Evolutionary conservation across 1,140 invertebrate genomes (phyloP).

Genomic region (Dreissena polymorpha): DNA sequence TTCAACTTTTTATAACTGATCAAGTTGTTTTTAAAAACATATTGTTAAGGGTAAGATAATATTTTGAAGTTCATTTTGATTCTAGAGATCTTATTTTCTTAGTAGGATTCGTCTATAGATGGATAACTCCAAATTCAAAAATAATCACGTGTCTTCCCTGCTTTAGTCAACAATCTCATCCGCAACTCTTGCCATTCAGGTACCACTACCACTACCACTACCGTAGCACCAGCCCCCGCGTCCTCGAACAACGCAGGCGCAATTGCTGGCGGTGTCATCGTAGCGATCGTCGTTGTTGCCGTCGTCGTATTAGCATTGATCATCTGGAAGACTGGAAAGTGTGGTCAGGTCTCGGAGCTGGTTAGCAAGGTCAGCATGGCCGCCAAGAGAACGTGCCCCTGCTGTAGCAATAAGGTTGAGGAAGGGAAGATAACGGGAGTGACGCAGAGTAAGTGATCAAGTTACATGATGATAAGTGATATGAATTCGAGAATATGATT

Average conservation of each 20-base stretch:
- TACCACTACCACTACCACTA: neutral
- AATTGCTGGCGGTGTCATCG: constrained; percentile 9
- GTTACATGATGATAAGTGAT: neutral
- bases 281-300: constrained; percentile 10
- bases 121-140: no score
- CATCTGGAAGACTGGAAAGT: constrained; percentile 11
- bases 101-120: no score
- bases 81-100: no score
- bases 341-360: neutral
- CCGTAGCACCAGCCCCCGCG: neutral
- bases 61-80: no score
- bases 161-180: no score
- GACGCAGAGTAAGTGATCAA: constrained; percentile 7
- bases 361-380: neutral
- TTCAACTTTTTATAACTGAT: no score
- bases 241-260: neutral
- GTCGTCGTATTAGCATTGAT: constrained; percentile 15
- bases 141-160: no score
- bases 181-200: no score
- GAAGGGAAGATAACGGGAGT: constrained; percentile 21
- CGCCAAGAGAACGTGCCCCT: constrained; percentile 5
- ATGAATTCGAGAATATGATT: neutral
- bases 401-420: constrained; percentile 21
- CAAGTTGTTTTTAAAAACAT: no score
- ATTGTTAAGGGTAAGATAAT: no score